phyloP scores from a whole-genome alignment of 2,888 invertebrate genomes.

The Himalopsyche japonica region DNA sequence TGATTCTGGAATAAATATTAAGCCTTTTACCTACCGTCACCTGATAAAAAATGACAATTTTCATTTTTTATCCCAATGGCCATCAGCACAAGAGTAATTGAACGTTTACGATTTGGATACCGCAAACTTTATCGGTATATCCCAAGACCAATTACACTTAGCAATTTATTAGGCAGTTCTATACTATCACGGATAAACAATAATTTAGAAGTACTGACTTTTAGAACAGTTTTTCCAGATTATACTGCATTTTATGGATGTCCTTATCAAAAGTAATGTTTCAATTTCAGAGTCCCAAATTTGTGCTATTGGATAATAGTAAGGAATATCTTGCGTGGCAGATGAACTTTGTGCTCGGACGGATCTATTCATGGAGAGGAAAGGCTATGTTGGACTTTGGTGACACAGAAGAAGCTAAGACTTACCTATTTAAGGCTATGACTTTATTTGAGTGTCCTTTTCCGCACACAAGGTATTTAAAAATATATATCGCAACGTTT shows the following conservation, averaged over 20 bases:
- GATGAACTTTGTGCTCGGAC: conserved; percentile 47
- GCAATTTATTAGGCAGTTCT: too few relatives aligned
- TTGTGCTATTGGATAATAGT: conserved; percentile 18
- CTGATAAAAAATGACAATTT: too few relatives aligned
- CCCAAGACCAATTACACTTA: too few relatives aligned
- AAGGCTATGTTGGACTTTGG: conserved; percentile 49
- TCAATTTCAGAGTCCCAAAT: conserved; percentile 22
- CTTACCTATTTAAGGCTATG: conserved; percentile 48
- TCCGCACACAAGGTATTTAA: conserved; percentile 45
- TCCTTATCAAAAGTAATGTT: not conserved
- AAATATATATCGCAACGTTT: not conserved
- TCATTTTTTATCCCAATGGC: too few relatives aligned
- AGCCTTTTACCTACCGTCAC: too few relatives aligned
- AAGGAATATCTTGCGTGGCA: conserved; percentile 45
- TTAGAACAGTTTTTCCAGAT: too few relatives aligned
- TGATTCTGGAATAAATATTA: too few relatives aligned
- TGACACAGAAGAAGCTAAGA: conserved; percentile 47
- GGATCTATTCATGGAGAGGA: conserved; percentile 47
- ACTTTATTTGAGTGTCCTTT: conserved; percentile 48
- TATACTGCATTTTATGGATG: not conserved
- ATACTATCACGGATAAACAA: too few relatives aligned
- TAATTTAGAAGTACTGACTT: too few relatives aligned
- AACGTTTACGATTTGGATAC: too few relatives aligned
- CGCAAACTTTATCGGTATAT: too few relatives aligned
- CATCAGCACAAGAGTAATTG: too few relatives aligned